These are phyloP conservation scores for Picathartes gymnocephalus DNA, from an alignment of 2,113 vertebrate genomes.

Conservation along the genomic window DNA sequence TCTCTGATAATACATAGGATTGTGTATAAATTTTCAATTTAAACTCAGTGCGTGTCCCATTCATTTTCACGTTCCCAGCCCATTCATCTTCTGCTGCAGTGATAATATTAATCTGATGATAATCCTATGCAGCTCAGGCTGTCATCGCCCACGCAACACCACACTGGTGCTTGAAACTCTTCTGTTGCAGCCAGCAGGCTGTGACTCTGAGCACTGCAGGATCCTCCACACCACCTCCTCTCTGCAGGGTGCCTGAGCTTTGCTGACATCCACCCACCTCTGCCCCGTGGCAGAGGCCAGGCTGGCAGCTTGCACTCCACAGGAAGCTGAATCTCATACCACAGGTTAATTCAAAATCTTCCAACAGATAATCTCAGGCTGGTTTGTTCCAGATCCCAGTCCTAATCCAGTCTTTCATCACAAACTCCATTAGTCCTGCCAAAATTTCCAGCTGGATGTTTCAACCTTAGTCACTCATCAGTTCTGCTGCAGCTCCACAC, in stretches of 20 bases:
- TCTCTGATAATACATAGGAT: not conserved
- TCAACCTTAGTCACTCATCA: accelerated
- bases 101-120: not conserved
- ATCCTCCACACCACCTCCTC: not conserved
- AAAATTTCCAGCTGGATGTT: not conserved
- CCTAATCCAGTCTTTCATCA: not conserved
- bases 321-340: not conserved
- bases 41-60: not conserved
- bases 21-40: not conserved
- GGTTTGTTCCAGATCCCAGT: not conserved
- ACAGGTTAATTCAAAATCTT: not conserved
- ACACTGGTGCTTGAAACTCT: accelerated
- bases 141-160: not conserved
- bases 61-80: not conserved
- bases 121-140: not conserved
- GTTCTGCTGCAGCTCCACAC: not conserved
- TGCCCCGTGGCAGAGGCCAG: not conserved
- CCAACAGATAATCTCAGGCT: not conserved
- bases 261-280: not conserved
- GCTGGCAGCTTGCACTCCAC: not conserved
- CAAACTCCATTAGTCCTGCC: not conserved
- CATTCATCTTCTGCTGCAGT: not conserved
- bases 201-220: not conserved
- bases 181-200: not conserved
- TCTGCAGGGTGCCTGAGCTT: not conserved